Percentiles rank a stretch among this genome's conserved stretches.
These are phyloP conservation scores for Rallus limicola DNA, from an alignment of 2,113 vertebrate species.

Conservation along the genomic window DNA sequence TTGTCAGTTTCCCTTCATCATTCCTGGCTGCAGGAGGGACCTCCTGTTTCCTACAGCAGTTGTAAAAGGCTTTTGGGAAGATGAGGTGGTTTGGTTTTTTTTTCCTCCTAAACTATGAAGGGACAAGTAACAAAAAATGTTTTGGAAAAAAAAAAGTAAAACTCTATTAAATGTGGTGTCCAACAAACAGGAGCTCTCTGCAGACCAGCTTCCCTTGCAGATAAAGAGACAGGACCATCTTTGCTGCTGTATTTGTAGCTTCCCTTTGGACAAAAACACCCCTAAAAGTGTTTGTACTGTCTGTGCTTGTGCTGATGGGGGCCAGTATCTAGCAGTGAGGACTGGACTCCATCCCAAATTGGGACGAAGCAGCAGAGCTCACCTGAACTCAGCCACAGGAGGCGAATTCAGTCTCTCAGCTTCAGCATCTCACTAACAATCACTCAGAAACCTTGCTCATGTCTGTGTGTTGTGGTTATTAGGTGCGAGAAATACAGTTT, in stretches of 20 bases:
- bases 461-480: constrained; percentile 48
- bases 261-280: neutral
- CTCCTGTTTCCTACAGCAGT: constrained; percentile 2
- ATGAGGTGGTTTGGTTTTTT: neutral
- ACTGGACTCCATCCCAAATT: neutral
- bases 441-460: constrained; percentile 36
- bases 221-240: neutral
- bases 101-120: constrained; percentile 1
- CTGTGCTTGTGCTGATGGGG: neutral
- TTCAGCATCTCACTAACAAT: constrained; percentile 20
- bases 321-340: neutral
- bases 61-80: neutral
- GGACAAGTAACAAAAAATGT: neutral
- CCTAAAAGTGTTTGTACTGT: neutral
- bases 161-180: neutral
- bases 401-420: neutral
- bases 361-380: neutral
- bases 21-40: neutral
- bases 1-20: neutral
- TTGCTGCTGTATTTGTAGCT: neutral
- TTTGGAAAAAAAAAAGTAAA: neutral
- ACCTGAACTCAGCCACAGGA: neutral
- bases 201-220: neutral
- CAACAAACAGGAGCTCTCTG: neutral
- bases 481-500: constrained; percentile 68